Conservation (phyloP, 2,888 invertebrate species). For the Pollenia amentaria region DNA sequence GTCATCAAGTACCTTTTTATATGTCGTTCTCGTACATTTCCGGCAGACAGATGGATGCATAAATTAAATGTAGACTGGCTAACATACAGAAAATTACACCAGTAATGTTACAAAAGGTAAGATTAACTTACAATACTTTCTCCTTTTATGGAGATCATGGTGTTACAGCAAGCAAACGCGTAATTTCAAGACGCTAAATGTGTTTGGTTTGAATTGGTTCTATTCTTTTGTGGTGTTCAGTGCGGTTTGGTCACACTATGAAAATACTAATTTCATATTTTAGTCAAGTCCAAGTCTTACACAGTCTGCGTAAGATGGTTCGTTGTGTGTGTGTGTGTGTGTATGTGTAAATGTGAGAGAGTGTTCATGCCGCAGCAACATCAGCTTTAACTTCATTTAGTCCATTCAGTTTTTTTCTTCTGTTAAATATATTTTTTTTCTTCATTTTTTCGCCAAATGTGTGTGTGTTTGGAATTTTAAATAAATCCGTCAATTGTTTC, state of each 20-base stretch:
- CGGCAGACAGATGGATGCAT: conserved; percentile 64
- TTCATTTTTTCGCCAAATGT: conserved; percentile 61
- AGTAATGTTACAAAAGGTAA: conserved; percentile 58
- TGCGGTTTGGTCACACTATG: conserved; percentile 55
- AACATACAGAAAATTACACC: conserved; percentile 1
- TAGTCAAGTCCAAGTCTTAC: conserved; percentile 71
- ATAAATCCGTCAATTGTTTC: conserved; percentile 75
- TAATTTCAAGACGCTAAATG: background rate
- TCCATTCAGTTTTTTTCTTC: conserved; percentile 44
- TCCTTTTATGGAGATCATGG: conserved; percentile 59
- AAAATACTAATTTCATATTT: conserved; percentile 72
- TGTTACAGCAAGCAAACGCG: conserved; percentile 33
- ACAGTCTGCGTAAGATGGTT: conserved; percentile 31
- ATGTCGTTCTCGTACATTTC: conserved; percentile 51
- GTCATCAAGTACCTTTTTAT: conserved; percentile 49
- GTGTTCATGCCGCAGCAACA: conserved; percentile 42
- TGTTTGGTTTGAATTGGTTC: conserved; percentile 29
- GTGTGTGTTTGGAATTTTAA: conserved; percentile 77
- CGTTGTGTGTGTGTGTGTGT: conserved; percentile 16
- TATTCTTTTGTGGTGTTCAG: background rate
- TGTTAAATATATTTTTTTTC: conserved; percentile 47
- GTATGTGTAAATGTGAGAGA: background rate
- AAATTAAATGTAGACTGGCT: conserved; percentile 29
- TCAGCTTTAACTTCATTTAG: conserved; percentile 26
- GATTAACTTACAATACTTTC: conserved; percentile 65